Conservation (phyloP, 2,797 vertebrate genomes). For the Scolopax rusticola region DNA sequence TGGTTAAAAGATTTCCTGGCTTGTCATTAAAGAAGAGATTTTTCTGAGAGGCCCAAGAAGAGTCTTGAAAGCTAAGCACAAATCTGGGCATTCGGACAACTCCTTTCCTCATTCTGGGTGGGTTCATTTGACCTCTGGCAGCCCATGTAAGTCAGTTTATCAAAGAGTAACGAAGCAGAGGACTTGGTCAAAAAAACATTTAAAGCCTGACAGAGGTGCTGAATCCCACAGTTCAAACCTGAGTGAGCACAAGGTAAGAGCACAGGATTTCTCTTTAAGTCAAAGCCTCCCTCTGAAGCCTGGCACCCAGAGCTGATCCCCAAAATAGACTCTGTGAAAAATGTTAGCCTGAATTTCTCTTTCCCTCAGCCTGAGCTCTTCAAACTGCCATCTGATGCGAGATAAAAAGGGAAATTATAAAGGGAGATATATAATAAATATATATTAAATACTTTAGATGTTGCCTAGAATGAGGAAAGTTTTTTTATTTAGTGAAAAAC, state of each 20-base stretch:
- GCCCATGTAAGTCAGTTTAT: background rate
- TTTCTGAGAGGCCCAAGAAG: background rate
- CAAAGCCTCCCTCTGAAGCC: conserved; percentile 42
- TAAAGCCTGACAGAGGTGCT: conserved; percentile 10
- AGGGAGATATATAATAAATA: background rate
- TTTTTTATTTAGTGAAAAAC: background rate
- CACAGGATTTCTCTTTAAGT: conserved; percentile 25
- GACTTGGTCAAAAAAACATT: background rate
- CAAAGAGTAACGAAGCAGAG: background rate
- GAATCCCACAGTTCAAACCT: background rate
- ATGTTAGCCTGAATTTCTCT: conserved; percentile 55
- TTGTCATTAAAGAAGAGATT: conserved; percentile 16
- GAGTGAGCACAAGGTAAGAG: background rate
- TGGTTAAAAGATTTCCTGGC: conserved; percentile 34
- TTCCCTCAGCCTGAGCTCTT: conserved; percentile 24
- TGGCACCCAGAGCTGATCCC: conserved; percentile 35
- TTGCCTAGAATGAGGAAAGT: background rate
- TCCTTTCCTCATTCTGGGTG: background rate
- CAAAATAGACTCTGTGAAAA: conserved; percentile 60
- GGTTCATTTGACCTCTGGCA: conserved; percentile 16
- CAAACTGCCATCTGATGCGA: conserved; percentile 35
- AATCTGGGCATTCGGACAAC: background rate
- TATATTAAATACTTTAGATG: background rate
- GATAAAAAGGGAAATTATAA: background rate
- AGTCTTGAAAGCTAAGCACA: background rate